A percentile compares a stretch with the other conserved stretches of the same genome.
phyloP scores from a whole-genome alignment of 2,113 vertebrate genomes.

The Melanocharis versteri region DNA sequence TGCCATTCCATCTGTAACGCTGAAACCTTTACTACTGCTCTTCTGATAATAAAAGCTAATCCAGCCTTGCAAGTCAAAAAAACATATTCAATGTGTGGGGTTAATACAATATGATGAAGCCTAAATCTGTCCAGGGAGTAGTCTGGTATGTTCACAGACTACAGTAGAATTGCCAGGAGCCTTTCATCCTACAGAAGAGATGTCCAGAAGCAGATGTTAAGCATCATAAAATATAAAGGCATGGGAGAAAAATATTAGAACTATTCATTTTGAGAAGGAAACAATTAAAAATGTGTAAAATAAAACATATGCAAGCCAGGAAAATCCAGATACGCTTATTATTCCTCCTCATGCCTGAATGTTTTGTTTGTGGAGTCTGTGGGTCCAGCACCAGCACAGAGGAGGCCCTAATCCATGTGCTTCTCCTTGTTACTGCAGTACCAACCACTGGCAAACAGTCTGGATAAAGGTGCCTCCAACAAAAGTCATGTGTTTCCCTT shows the following conservation, averaged over 20 bases:
- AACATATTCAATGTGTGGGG: neutral
- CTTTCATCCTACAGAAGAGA: neutral
- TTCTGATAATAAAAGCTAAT: conserved; percentile 45
- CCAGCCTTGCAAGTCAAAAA: conserved; percentile 10
- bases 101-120: conserved; percentile 13
- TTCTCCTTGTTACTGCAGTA: neutral
- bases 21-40: conserved; percentile 13
- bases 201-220: neutral
- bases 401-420: neutral
- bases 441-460: neutral
- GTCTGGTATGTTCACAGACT: neutral
- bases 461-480: neutral
- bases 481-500: neutral
- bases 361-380: neutral
- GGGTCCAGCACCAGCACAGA: neutral
- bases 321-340: neutral
- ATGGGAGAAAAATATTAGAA: neutral
- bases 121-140: neutral
- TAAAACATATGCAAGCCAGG: neutral
- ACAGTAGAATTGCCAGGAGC: neutral
- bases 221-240: neutral
- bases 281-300: neutral
- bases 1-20: conserved; percentile 72
- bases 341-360: neutral
- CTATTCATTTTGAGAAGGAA: neutral